A percentile compares a stretch with the other conserved stretches of the same genome.
Evolutionary conservation across 2,113 vertebrate genomes (phyloP).

Genomic region (Lycaon pictus): DNA sequence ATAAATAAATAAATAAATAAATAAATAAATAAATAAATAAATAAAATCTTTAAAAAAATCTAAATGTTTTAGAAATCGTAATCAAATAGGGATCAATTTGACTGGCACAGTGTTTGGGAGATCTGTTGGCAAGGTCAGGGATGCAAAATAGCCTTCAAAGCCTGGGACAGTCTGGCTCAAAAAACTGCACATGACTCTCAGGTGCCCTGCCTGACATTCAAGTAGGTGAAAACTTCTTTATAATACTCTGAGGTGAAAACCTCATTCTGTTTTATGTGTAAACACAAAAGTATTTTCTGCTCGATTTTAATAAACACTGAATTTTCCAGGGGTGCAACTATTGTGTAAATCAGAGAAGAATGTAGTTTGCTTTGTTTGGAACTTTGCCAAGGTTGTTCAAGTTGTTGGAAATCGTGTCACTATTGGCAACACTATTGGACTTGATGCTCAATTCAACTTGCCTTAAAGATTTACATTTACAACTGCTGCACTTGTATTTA

Average conservation of each 20-base stretch:
- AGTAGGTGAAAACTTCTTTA: slow-evolving; percentile 33
- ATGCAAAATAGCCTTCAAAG: background rate
- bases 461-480: background rate
- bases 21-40: no score
- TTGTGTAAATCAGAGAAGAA: background rate
- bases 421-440: background rate
- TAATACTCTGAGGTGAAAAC: background rate
- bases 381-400: background rate
- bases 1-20: no score
- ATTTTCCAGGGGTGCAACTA: background rate
- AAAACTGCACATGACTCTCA: background rate
- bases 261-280: slow-evolving; percentile 41
- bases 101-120: background rate
- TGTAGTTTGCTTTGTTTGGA: slow-evolving; percentile 23
- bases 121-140: background rate
- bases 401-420: background rate
- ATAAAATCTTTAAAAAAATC: background rate
- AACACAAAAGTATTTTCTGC: slow-evolving; percentile 61
- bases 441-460: background rate
- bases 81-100: background rate
- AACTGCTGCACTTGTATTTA: background rate
- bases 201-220: background rate
- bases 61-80: background rate
- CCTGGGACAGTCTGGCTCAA: background rate
- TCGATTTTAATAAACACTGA: slow-evolving; percentile 37